Evolutionary conservation across 1,140 invertebrate genomes (phyloP).

Genomic region (Geopemphigus sp.): DNA sequence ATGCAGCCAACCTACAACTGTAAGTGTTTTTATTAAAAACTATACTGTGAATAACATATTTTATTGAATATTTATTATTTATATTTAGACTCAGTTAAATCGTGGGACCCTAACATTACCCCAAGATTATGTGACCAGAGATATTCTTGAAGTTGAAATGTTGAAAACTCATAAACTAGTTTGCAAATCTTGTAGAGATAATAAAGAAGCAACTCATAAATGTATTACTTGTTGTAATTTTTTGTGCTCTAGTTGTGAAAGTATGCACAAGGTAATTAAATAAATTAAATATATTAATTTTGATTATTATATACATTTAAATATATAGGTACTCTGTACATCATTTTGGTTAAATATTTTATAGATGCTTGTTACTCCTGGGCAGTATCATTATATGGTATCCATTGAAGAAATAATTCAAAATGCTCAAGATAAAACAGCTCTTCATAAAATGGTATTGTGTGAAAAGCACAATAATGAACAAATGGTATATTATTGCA

Average conservation of each 20-base stretch:
- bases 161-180: constrained; percentile 72
- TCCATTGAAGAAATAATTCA: constrained; percentile 81
- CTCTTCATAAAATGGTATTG: constrained; percentile 79
- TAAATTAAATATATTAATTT: background rate
- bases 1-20: constrained; percentile 80
- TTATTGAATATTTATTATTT: constrained; percentile 28
- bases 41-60: constrained; percentile 42
- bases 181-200: constrained; percentile 85
- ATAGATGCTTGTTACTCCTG: constrained; percentile 78
- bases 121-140: constrained; percentile 79
- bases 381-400: constrained; percentile 86
- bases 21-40: constrained; percentile 54
- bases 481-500: constrained; percentile 78
- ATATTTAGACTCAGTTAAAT: constrained; percentile 57
- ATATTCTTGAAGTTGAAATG: constrained; percentile 79
- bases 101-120: constrained; percentile 73
- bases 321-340: constrained; percentile 19
- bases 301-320: background rate
- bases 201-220: constrained; percentile 84
- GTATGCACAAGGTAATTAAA: constrained; percentile 72
- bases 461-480: constrained; percentile 74
- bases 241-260: constrained; percentile 87
- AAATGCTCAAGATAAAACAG: constrained; percentile 64
- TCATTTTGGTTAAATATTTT: constrained; percentile 33
- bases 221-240: constrained; percentile 92